Conservation (phyloP, 2,888 invertebrate species). For the Plebejus argus region DNA sequence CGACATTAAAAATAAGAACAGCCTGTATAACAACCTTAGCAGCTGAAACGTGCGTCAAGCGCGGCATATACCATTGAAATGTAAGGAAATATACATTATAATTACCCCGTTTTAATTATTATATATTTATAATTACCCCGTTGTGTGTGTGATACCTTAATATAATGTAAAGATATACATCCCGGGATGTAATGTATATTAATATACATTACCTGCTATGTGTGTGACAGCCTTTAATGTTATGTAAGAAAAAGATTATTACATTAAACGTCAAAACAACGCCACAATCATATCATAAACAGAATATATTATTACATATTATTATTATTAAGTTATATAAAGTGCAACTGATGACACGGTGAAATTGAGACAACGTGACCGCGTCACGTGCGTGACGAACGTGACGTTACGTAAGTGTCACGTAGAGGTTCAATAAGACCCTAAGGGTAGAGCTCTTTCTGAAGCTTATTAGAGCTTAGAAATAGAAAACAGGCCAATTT, state of each 20-base stretch:
- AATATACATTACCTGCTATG: no score
- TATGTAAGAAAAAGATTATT: background rate
- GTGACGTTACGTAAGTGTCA: background rate
- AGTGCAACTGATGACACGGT: slow-evolving; percentile 7
- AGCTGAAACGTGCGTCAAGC: no score
- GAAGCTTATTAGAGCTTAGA: background rate
- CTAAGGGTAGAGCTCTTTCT: background rate
- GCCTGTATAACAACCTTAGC: no score
- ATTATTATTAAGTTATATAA: slow-evolving; percentile 10
- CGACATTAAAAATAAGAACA: no score
- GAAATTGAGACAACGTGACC: slow-evolving; percentile 10
- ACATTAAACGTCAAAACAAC: background rate
- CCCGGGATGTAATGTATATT: no score
- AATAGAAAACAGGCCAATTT: background rate
- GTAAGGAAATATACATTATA: no score
- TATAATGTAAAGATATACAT: no score
- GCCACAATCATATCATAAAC: background rate
- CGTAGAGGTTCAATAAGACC: background rate
- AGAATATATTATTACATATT: slow-evolving; percentile 17
- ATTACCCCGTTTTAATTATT: no score
- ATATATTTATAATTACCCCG: no score
- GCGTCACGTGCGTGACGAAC: background rate
- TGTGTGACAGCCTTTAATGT: no score
- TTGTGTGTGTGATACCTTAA: no score
- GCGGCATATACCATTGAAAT: no score